Evolutionary conservation across 2,113 vertebrate genomes (phyloP).

Genomic region (Oreocharis arfaki): DNA sequence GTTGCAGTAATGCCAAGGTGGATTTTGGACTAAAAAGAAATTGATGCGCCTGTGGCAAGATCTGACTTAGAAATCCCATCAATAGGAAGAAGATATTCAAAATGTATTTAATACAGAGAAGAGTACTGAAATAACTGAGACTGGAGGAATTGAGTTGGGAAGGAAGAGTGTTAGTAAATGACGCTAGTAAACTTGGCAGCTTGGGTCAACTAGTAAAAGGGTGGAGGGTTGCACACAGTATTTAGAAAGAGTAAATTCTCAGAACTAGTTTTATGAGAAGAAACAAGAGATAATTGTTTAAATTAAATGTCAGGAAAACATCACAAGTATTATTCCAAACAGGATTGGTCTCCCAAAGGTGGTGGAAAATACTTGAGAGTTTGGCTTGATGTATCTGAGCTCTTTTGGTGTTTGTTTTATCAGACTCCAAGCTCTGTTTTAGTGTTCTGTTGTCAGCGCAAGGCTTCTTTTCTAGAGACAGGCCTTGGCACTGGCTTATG

Average conservation of each 20-base stretch:
- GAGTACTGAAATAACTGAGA: neutral
- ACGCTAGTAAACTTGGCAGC: neutral
- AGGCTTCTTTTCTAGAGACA: neutral
- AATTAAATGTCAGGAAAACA: neutral
- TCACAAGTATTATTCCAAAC: neutral
- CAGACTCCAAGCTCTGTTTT: accelerated
- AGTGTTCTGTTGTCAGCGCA: neutral
- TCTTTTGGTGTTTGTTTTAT: neutral
- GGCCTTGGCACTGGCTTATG: neutral
- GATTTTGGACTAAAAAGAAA: neutral
- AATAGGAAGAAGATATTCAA: accelerated
- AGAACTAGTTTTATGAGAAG: neutral
- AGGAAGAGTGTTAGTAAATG: neutral
- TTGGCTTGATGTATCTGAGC: neutral
- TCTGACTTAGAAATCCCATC: neutral
- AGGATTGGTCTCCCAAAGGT: neutral
- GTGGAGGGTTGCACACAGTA: neutral
- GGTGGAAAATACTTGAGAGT: neutral
- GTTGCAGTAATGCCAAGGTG: neutral
- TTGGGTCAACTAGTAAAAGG: neutral
- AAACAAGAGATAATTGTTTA: neutral
- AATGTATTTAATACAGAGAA: neutral
- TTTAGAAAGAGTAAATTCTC: neutral
- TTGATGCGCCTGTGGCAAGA: accelerated
- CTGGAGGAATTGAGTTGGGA: neutral